These are phyloP conservation scores for Indicator maculatus DNA, from an alignment of 2,113 vertebrate genomes.

Conservation along the genomic window DNA sequence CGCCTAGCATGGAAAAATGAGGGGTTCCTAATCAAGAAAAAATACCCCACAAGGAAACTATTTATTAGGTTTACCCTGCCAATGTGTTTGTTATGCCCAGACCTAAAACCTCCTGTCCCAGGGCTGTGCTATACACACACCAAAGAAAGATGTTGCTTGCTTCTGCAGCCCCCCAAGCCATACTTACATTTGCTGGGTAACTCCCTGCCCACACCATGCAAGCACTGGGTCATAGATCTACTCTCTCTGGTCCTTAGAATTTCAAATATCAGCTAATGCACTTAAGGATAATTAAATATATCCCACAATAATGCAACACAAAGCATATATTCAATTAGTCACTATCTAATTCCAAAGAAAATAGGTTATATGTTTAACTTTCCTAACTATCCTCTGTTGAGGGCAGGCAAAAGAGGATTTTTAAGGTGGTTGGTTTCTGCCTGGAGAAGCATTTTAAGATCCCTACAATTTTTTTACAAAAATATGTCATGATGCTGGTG, in stretches of 20 bases:
- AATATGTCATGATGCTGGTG: background rate
- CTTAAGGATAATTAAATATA: constrained; percentile 7
- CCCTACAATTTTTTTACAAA: background rate
- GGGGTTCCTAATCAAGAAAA: too few species aligned
- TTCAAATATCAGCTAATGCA: constrained; percentile 3
- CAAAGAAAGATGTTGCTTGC: fast-evolving
- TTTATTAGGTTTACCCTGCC: background rate
- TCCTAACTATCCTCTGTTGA: background rate
- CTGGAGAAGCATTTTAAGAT: background rate
- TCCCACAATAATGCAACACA: constrained; percentile 6
- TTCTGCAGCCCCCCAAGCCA: background rate
- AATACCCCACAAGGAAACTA: background rate
- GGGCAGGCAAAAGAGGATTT: background rate
- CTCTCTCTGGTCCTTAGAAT: background rate
- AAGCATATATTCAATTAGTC: constrained; percentile 11
- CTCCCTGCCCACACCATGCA: background rate
- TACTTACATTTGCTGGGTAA: fast-evolving
- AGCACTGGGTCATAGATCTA: fast-evolving
- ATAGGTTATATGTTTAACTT: constrained; percentile 6
- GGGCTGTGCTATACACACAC: background rate
- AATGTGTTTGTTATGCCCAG: background rate
- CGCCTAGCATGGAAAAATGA: fast-evolving
- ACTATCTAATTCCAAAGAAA: constrained; percentile 31
- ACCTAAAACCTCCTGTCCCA: background rate
- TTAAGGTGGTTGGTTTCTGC: background rate